Evolutionary conservation across 2,888 invertebrate species (phyloP).

Genomic region (Apamea monoglypha): DNA sequence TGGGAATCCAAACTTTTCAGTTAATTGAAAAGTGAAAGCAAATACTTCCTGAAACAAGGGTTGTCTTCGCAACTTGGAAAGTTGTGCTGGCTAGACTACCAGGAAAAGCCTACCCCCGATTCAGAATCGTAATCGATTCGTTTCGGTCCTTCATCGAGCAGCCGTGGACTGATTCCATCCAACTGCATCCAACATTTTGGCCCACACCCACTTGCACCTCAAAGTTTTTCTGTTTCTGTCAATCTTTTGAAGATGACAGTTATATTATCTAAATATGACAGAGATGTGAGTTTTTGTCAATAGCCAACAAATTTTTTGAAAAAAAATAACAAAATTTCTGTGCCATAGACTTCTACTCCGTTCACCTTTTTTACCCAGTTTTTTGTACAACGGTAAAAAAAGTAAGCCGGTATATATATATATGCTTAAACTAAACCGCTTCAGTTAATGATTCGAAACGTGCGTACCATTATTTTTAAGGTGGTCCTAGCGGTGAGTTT

Average conservation of each 20-base stretch:
- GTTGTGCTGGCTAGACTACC: not conserved
- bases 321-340: no score
- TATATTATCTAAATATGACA: not conserved
- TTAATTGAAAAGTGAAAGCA: conserved; percentile 45
- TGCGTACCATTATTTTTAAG: not conserved
- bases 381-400: no score
- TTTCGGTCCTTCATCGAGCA: not conserved
- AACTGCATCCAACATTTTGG: not conserved
- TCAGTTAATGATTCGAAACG: no score
- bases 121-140: not conserved
- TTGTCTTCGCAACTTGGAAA: conserved; percentile 15
- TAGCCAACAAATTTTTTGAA: no score
- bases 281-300: not conserved
- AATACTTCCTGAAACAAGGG: conserved; percentile 42
- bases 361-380: no score
- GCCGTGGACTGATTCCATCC: not conserved
- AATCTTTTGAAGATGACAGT: not conserved
- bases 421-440: no score
- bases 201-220: not conserved
- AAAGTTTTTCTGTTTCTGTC: not conserved
- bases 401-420: no score
- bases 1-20: conserved; percentile 28
- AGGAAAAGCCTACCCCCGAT: not conserved
- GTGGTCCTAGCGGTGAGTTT: not conserved
- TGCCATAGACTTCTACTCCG: no score